phyloP scores from a whole-genome alignment of 2,113 vertebrate genomes.

The Tor tambroides region DNA sequence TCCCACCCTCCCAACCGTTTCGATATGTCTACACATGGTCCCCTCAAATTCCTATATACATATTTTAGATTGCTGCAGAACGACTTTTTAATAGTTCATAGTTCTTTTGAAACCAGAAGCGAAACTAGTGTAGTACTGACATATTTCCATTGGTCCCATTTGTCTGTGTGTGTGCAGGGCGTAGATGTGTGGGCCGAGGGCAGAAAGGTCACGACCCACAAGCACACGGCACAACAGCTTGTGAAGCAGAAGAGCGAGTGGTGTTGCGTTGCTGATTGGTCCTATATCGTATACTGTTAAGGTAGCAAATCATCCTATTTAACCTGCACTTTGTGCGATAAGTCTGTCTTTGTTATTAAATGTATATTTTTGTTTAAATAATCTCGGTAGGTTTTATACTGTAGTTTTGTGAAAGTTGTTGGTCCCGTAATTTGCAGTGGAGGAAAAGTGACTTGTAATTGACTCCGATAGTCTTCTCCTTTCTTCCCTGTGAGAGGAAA shows the following conservation, averaged over 20 bases:
- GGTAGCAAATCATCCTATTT: slow-evolving; percentile 47
- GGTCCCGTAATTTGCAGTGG: slow-evolving; percentile 59
- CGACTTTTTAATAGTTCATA: slow-evolving; percentile 23
- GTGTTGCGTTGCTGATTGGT: slow-evolving; percentile 39
- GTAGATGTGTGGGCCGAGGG: slow-evolving; percentile 33
- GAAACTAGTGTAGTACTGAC: slow-evolving; percentile 38
- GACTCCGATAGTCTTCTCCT: slow-evolving; percentile 35
- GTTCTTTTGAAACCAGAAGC: slow-evolving; percentile 6
- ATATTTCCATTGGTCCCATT: slow-evolving; percentile 56
- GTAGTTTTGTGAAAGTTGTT: slow-evolving; percentile 51
- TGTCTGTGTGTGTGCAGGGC: slow-evolving; percentile 24
- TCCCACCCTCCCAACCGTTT: slow-evolving; percentile 27
- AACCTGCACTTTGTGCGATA: slow-evolving; percentile 42
- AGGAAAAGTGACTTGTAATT: slow-evolving; percentile 40
- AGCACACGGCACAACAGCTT: slow-evolving; percentile 37
- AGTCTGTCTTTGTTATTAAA: slow-evolving; percentile 51
- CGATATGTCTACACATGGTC: slow-evolving; percentile 53
- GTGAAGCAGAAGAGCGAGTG: slow-evolving; percentile 44
- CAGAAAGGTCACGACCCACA: slow-evolving; percentile 33
- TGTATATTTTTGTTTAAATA: slow-evolving; percentile 49
- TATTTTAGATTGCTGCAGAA: slow-evolving; percentile 46
- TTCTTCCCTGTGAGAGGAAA: slow-evolving; percentile 32
- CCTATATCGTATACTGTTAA: slow-evolving; percentile 57
- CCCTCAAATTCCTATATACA: slow-evolving; percentile 59
- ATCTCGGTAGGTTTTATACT: slow-evolving; percentile 45